Evolutionary conservation across 2,888 invertebrate species (phyloP), one percentile per base, ranked within the genome.

Genomic region (Cybosia mesomella): DNA sequence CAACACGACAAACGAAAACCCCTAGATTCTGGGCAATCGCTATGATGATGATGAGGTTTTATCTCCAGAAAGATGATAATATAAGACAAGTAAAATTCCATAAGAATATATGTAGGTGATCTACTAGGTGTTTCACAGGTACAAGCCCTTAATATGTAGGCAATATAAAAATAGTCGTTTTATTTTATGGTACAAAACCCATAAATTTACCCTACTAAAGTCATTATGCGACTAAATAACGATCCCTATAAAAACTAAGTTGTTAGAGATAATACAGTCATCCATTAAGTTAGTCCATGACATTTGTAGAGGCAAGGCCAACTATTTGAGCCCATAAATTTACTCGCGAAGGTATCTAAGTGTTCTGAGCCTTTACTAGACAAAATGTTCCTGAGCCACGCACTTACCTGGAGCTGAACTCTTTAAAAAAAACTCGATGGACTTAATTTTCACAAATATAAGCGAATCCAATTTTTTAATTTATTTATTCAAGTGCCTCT

Each of bases 271-370:
- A n/a, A 49, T 49, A 18, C 43, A 49, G 49, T n/a, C 49, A n/a
- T 49, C 49, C 9, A 49, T 49, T 49, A 49, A n/a, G 49, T 1
- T 0, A 49, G n/a, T 49, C n/a, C 49, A n/a, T 49, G 49, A 49
- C 49, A 49, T 49, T 49, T n/a, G n/a, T 49, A n/a, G 5, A 18
- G 43, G 18, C 49, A 49, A 49, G 49, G 49, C 2, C n/a, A 49
- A 7, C n/a, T 49, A 49, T 9, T 9, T n/a, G 1, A n/a, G 9
- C 7, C 49, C 18, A 49, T 49, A 49, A 49, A 49, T 49, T 49
- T 49, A n/a, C 49, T n/a, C 49, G 9, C 49, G n/a, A 49, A 49
- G n/a, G 49, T 49, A 49, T 49, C 49, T 49, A 49, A 49, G 49
- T 49, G n/a, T 49, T 49, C 49, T n/a, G n/a, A 49, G 9, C 1